Conservation (phyloP, 2,888 invertebrate genomes). For the Drosophila falleni region DNA sequence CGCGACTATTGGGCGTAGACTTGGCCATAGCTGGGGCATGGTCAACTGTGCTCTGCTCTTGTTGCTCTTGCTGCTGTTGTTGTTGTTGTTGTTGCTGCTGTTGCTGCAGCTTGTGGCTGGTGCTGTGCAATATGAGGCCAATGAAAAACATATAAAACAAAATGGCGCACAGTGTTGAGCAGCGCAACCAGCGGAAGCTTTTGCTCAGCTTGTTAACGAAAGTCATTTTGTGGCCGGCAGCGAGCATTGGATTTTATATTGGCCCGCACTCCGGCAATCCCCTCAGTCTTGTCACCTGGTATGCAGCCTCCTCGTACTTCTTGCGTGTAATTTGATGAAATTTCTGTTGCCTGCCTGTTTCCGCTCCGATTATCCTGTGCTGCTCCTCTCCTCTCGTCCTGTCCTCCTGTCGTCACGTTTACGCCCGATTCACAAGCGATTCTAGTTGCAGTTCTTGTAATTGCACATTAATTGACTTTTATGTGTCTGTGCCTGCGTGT, state of each 20-base stretch:
- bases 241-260: conserved; percentile 31
- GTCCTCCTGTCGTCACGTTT: conserved; percentile 34
- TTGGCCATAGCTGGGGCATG: conserved; percentile 41
- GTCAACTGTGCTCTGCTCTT: conserved; percentile 42
- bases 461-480: conserved; percentile 80
- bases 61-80: conserved; percentile 42
- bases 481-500: conserved; percentile 29
- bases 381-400: not conserved
- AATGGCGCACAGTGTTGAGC: conserved; percentile 87
- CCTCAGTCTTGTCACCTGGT: not conserved
- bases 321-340: conserved; percentile 68
- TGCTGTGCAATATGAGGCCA: conserved; percentile 86
- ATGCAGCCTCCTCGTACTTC: not conserved
- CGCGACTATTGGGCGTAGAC: conserved; percentile 53
- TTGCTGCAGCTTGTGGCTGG: conserved; percentile 83
- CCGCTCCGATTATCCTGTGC: conserved; percentile 31
- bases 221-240: conserved; percentile 75
- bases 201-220: conserved; percentile 83
- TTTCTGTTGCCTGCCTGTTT: conserved; percentile 49
- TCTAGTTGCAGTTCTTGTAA: conserved; percentile 65
- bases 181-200: conserved; percentile 85
- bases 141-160: conserved; percentile 87
- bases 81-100: conserved; percentile 53
- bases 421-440: conserved; percentile 42
- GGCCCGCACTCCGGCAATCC: conserved; percentile 3